A percentile compares a stretch with the other conserved stretches of the same genome.
These are phyloP conservation scores for Goniozus legneri DNA, from an alignment of 1,140 invertebrate genomes.

Conservation along the genomic window DNA sequence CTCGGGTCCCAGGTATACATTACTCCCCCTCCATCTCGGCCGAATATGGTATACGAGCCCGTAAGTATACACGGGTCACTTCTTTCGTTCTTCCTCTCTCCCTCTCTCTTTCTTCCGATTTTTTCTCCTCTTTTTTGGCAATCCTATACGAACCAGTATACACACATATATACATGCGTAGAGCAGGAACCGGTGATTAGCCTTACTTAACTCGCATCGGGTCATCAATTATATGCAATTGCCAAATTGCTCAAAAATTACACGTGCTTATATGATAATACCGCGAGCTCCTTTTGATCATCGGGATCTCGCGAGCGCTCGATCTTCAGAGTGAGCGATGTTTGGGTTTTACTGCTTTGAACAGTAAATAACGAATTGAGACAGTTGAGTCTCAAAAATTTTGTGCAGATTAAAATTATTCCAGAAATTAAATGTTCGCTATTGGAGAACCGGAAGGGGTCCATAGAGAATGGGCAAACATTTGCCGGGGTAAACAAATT, in stretches of 20 bases:
- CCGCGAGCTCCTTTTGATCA: too few species aligned
- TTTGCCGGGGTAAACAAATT: too few species aligned
- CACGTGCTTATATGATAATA: slow-evolving; percentile 22
- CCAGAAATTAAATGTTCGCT: too few species aligned
- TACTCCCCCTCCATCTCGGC: slow-evolving; percentile 2
- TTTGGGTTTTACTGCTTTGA: too few species aligned
- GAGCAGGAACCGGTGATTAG: slow-evolving; percentile 43
- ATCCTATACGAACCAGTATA: neutral
- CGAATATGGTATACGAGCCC: slow-evolving; percentile 10
- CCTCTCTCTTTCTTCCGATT: slow-evolving; percentile 3
- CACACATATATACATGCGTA: neutral
- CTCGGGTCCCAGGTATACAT: slow-evolving; percentile 24
- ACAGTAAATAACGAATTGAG: too few species aligned
- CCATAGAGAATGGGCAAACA: too few species aligned
- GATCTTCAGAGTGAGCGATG: too few species aligned
- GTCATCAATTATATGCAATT: slow-evolving; percentile 53
- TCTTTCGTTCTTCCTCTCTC: neutral
- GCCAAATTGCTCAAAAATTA: slow-evolving; percentile 52
- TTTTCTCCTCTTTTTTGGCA: neutral
- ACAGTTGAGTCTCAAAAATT: too few species aligned
- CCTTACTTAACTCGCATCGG: slow-evolving; percentile 46
- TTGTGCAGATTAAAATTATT: too few species aligned
- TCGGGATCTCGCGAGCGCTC: too few species aligned
- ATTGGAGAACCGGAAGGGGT: too few species aligned
- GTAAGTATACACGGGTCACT: slow-evolving; percentile 9